Evolutionary conservation across 2,888 invertebrate genomes (phyloP).

Genomic region (Oligia latruncula): DNA sequence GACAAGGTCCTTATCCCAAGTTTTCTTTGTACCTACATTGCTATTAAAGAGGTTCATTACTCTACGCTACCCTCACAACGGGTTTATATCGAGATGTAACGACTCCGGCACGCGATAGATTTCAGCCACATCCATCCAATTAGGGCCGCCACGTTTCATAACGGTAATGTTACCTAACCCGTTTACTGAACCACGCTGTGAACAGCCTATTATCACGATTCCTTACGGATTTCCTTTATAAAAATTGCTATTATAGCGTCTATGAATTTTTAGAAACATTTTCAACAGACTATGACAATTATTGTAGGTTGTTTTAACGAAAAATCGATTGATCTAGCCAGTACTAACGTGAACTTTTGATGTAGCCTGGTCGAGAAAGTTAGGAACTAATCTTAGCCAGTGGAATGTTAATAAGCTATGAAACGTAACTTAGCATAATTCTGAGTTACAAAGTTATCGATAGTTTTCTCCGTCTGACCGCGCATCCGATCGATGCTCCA

Average conservation of each 20-base stretch:
- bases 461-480: constrained; percentile 32
- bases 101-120: constrained; percentile 23
- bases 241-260: background rate
- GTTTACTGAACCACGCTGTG: background rate
- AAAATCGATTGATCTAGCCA: too few species aligned
- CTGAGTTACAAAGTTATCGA: constrained; percentile 31
- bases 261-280: background rate
- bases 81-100: constrained; percentile 16
- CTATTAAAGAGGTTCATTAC: background rate
- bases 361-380: background rate
- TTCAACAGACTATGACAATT: background rate
- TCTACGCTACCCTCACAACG: background rate
- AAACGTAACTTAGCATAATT: constrained; percentile 18
- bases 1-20: background rate
- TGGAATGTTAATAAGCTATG: constrained; percentile 37
- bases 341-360: background rate
- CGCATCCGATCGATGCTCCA: constrained; percentile 30
- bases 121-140: constrained; percentile 40
- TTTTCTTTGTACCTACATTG: background rate
- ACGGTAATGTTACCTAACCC: constrained; percentile 14
- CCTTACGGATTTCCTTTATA: background rate
- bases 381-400: constrained; percentile 30
- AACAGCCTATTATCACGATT: constrained; percentile 26
- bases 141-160: constrained; percentile 1
- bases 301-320: background rate